Evolutionary conservation across 92 coral and sea anemone species (phyloP).

Genomic region (Desmophyllum pertusum): DNA sequence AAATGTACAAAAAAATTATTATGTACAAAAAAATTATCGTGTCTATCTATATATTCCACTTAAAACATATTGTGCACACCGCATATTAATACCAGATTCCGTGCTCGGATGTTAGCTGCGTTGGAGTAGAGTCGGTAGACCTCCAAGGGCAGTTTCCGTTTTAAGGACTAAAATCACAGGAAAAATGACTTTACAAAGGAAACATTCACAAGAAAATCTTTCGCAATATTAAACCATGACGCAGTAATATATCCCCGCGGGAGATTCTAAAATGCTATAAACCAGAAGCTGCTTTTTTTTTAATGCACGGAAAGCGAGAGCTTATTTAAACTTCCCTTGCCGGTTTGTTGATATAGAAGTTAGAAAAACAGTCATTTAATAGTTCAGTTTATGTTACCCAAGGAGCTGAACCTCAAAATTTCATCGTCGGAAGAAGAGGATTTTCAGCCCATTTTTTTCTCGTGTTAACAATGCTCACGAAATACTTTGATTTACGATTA

Average conservation of each 20-base stretch:
- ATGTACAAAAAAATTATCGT: too few species aligned
- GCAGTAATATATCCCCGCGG: constrained; percentile 17
- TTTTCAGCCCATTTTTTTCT: neutral
- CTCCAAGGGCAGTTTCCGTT: constrained; percentile 20
- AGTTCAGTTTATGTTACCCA: neutral
- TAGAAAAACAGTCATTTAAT: constrained; percentile 10
- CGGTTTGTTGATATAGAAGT: constrained; percentile 11
- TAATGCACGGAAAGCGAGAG: neutral
- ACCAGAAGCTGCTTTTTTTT: neutral
- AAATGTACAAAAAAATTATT: too few species aligned
- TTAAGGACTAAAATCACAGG: neutral
- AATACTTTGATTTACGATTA: neutral
- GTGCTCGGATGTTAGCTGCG: neutral
- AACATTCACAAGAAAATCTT: neutral
- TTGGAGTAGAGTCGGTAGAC: neutral
- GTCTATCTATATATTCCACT: neutral
- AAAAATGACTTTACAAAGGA: neutral
- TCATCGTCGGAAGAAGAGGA: constrained; percentile 8
- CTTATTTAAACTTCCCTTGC: neutral
- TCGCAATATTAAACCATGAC: constrained; percentile 12
- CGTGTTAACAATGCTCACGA: neutral
- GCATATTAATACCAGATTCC: neutral
- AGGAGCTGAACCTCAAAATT: neutral
- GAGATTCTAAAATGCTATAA: neutral
- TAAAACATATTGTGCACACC: neutral